phyloP scores from a whole-genome alignment of 2,888 invertebrate genomes.

The Cybosia mesomella region DNA sequence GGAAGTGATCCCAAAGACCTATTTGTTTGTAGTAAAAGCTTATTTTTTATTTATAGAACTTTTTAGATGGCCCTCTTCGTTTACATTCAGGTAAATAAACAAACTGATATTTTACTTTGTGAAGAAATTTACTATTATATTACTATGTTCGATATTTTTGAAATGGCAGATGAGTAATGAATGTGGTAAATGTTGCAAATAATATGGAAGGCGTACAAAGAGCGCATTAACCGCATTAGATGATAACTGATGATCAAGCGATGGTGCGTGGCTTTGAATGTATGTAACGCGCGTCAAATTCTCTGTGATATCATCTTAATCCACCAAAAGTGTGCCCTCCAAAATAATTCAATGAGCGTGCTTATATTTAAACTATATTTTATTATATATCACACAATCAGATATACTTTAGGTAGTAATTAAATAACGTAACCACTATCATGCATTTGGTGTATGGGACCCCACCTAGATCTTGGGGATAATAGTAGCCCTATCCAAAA shows the following conservation, averaged over 20 bases:
- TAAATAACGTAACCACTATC: neutral
- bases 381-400: neutral
- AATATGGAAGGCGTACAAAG: constrained; percentile 63
- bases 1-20: constrained; percentile 68
- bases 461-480: neutral
- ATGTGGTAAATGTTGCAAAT: constrained; percentile 31
- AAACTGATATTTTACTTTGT: neutral
- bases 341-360: constrained; percentile 23
- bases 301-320: constrained; percentile 81
- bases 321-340: constrained; percentile 64
- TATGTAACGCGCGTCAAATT: constrained; percentile 69
- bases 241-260: constrained; percentile 70
- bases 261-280: constrained; percentile 38
- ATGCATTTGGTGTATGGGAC: neutral
- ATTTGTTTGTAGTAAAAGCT: constrained; percentile 43
- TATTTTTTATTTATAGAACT: constrained; percentile 42
- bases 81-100: constrained; percentile 7
- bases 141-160: neutral
- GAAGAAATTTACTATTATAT: neutral
- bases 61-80: constrained; percentile 27
- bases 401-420: too few relatives aligned
- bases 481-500: neutral
- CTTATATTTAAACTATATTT: neutral
- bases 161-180: neutral
- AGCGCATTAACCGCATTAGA: constrained; percentile 77